Percentiles rank a stretch among this genome's conserved stretches.
Conservation (phyloP, 2,113 vertebrate species). For the Ceyx melanurus region DNA sequence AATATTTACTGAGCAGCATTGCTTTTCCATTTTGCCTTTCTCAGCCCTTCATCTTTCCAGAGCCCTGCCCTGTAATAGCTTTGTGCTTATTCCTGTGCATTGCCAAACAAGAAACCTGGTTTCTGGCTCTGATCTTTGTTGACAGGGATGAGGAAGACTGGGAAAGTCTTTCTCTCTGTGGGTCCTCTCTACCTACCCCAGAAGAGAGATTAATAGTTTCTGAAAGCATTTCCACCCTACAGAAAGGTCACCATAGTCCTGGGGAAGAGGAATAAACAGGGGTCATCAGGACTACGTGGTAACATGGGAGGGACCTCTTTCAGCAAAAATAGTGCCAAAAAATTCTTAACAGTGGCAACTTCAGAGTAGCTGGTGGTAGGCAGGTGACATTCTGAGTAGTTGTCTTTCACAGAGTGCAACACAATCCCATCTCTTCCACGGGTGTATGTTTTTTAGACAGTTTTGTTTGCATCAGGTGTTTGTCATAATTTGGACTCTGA, state of each 20-base stretch:
- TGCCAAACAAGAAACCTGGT: conserved; percentile 8
- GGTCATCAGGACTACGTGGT: neutral
- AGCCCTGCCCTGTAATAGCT: conserved; percentile 31
- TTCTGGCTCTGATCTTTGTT: conserved; percentile 29
- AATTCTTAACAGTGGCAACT: neutral
- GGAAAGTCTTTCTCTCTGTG: conserved; percentile 26
- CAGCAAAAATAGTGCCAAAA: conserved; percentile 13
- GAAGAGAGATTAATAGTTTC: conserved; percentile 33
- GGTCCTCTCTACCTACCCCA: neutral
- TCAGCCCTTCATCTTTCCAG: conserved; percentile 17
- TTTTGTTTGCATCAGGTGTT: neutral
- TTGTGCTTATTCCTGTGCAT: conserved; percentile 1
- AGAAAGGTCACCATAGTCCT: conserved; percentile 47
- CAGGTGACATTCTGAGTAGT: neutral
- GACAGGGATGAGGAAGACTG: conserved; percentile 30
- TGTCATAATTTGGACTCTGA: neutral
- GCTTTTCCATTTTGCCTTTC: conserved; percentile 39
- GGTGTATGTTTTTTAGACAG: neutral
- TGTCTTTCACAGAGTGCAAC: neutral
- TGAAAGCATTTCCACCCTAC: conserved; percentile 50
- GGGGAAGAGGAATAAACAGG: neutral
- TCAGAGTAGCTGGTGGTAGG: neutral
- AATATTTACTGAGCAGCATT: conserved; percentile 57
- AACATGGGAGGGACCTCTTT: conserved; percentile 1
- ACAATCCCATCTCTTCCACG: neutral